Evolutionary conservation across 2,113 vertebrate species (phyloP).

Genomic region (Syngnathus scovelli): DNA sequence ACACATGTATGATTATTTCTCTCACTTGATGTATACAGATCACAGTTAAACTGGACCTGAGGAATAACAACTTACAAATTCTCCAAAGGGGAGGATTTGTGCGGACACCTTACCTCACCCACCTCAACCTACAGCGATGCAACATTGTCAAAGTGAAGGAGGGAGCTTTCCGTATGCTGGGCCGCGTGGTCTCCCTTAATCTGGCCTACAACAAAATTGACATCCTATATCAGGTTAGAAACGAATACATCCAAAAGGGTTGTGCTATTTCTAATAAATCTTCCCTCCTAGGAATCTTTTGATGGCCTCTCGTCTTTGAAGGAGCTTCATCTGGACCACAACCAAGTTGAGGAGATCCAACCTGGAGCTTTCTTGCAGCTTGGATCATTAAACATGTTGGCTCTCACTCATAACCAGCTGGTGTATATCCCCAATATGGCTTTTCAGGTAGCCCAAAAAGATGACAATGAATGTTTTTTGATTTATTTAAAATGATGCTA

Average conservation of each 20-base stretch:
- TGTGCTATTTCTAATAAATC: background rate
- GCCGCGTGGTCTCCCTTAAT: constrained; percentile 80
- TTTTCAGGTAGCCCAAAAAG: constrained; percentile 69
- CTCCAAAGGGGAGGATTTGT: constrained; percentile 71
- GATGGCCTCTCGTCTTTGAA: constrained; percentile 84
- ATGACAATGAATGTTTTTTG: background rate
- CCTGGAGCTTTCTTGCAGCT: constrained; percentile 83
- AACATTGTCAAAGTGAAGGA: constrained; percentile 78
- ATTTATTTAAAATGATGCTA: background rate
- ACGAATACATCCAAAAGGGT: background rate
- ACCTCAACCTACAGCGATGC: constrained; percentile 81
- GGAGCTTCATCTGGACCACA: constrained; percentile 79
- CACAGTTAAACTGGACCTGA: constrained; percentile 82
- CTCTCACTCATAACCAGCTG: constrained; percentile 80
- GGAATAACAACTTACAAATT: constrained; percentile 73
- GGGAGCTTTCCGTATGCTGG: constrained; percentile 84
- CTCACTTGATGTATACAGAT: constrained; percentile 60
- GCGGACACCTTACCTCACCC: constrained; percentile 77
- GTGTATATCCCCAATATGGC: constrained; percentile 90
- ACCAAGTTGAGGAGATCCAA: constrained; percentile 86
- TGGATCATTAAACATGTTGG: constrained; percentile 77
- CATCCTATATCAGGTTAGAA: constrained; percentile 77
- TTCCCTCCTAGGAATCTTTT: constrained; percentile 76
- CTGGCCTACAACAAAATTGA: constrained; percentile 82
- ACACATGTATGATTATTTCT: background rate